Evolutionary conservation across 2,888 invertebrate species (phyloP), one percentile per base, ranked within the genome.

Genomic region (Griposia aprilina): DNA sequence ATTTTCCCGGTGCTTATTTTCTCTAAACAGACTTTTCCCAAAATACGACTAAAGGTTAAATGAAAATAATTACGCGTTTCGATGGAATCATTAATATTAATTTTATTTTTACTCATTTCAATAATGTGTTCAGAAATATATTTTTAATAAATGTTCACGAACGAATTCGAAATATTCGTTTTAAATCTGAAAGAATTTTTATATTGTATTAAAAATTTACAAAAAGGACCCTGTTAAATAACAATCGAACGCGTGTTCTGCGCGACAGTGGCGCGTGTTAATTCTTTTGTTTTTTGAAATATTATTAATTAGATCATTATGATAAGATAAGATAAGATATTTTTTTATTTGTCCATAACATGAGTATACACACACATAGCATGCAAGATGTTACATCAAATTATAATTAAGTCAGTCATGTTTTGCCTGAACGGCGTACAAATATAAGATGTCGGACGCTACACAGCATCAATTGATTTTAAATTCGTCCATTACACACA

Each of bases 31-130:
- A 62, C 76, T 76, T 85, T 71, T 26, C 17, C 20, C 26, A 48
- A 41, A 55, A 20, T 68, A 55, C 70, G 50, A 59, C 23, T 50
- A 6, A 60, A 65, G 45, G 23, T 17, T 41, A n/a, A 55, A 63
- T 45, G 41, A 63, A 72, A 78, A 76, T 62, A 57, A 48, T 72
- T 60, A 36, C 70, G 60, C 71, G 48, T 77, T 83, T 71, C n/a
- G 15, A 69, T 10, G 2, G 20, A 50, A 26, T 78, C 71, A 78
- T 83, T 57, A 71, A 78, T 71, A 78, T 78, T 81, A 70, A 70
- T 70, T 70, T 66, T 50, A 65, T 41, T 57, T 65, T n/a, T 57
- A 67, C 55, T 71, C 41, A 62, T 81, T 71, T 81, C 50, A 70
- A 78, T 83, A 78, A 77, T 62, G 30, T 78, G n/a, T n/a, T n/a